phyloP scores from a whole-genome alignment of 2,888 invertebrate genomes.

The Mamestra brassicae region DNA sequence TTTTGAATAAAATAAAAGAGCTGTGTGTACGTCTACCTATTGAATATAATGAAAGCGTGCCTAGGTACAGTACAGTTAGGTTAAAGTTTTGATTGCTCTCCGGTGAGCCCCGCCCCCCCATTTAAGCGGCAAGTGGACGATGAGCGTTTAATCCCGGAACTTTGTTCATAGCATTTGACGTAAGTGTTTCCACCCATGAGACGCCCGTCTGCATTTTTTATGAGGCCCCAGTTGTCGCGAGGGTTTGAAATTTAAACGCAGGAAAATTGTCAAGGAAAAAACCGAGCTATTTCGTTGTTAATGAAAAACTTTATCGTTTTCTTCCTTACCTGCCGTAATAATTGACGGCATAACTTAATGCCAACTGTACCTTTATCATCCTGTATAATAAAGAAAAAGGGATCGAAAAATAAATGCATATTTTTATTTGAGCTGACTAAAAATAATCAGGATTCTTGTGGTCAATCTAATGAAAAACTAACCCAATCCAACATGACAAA shows the following conservation, averaged over 20 bases:
- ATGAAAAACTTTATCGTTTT: conserved; percentile 39
- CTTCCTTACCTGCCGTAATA: conserved; percentile 9
- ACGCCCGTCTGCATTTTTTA: conserved; percentile 51
- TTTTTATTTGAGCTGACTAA: neutral
- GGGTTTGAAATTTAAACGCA: conserved; percentile 7
- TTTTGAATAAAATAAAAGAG: conserved; percentile 12
- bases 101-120: conserved; percentile 45
- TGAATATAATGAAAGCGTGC: conserved; percentile 32
- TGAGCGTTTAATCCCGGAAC: conserved; percentile 73
- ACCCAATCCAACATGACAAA: conserved; percentile 20
- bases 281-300: conserved; percentile 26
- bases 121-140: conserved; percentile 60
- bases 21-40: conserved; percentile 2
- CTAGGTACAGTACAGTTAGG: conserved; percentile 53
- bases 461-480: conserved; percentile 12
- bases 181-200: conserved; percentile 53
- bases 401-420: neutral
- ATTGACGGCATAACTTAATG: conserved; percentile 35
- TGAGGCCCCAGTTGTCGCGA: conserved; percentile 10
- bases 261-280: conserved; percentile 15
- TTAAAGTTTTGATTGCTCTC: conserved; percentile 76
- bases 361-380: conserved; percentile 8
- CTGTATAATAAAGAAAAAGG: conserved; percentile 18
- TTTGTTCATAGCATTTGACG: conserved; percentile 69
- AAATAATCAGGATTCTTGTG: conserved; percentile 12